phyloP scores from a whole-genome alignment of 2,888 invertebrate genomes.

The Megamerina dolium region DNA sequence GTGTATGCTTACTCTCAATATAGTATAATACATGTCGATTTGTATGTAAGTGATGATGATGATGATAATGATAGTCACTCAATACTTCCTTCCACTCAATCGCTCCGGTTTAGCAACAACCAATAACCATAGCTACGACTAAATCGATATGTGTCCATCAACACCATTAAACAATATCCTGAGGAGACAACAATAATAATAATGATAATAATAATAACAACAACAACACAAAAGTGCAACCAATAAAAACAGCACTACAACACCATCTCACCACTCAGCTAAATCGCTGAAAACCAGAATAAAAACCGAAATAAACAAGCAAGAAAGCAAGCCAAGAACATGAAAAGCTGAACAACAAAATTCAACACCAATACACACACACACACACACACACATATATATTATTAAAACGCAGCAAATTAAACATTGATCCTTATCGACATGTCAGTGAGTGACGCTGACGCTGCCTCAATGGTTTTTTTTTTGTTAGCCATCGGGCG shows the following conservation, averaged over 20 bases:
- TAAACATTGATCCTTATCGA: conserved; percentile 44
- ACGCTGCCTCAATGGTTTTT: too few species aligned
- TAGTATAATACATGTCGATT: background rate
- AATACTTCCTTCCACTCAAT: background rate
- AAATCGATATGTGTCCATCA: conserved; percentile 20
- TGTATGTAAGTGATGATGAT: too few species aligned
- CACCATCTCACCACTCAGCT: background rate
- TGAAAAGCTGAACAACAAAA: background rate
- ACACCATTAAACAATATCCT: conserved; percentile 39
- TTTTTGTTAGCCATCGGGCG: too few species aligned
- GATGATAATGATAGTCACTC: too few species aligned
- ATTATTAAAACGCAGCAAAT: conserved; percentile 31
- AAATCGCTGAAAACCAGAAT: background rate
- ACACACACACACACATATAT: too few species aligned
- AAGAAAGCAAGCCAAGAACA: background rate
- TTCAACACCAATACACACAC: conserved; percentile 10
- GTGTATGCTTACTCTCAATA: background rate
- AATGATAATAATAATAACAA: too few species aligned
- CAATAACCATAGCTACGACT: background rate
- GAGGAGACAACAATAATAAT: conserved; percentile 19
- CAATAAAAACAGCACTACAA: conserved; percentile 39
- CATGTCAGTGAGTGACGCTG: conserved; percentile 28
- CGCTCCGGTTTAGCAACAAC: background rate
- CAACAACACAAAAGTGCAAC: conserved; percentile 36
- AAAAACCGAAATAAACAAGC: background rate